Percentiles rank a stretch among this genome's conserved stretches.
phyloP scores from a whole-genome alignment of 1,140 invertebrate species.

The Ruditapes philippinarum region DNA sequence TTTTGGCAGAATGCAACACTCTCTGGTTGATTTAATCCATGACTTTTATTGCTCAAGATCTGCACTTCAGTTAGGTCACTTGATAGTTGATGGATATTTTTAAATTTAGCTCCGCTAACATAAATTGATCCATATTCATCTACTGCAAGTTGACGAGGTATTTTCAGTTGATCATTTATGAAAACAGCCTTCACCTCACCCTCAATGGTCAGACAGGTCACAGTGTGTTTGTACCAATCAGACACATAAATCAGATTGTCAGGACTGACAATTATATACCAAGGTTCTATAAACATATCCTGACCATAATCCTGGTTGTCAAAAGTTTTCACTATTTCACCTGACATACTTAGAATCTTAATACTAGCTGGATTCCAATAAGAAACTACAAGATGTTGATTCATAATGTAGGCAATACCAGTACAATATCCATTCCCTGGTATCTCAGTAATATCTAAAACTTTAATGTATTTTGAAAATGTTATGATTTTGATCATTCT shows the following conservation, averaged over 20 bases:
- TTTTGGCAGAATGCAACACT: constrained; percentile 1
- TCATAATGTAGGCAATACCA: neutral
- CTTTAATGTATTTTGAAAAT: neutral
- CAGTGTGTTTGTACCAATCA: neutral
- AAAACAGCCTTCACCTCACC: neutral
- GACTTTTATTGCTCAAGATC: neutral
- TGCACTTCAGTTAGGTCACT: neutral
- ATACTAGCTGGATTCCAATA: neutral
- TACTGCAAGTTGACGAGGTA: neutral
- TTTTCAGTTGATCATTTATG: neutral
- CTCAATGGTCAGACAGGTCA: neutral
- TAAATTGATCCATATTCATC: neutral
- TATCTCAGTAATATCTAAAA: neutral
- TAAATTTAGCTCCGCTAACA: neutral
- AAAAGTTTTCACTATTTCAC: neutral
- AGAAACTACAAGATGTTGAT: neutral
- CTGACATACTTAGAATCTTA: neutral
- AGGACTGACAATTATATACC: neutral
- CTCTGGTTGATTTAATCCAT: neutral
- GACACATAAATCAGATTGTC: constrained; percentile 13
- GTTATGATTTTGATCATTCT: neutral
- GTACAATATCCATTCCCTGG: neutral
- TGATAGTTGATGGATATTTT: constrained; percentile 25
- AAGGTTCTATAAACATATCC: neutral
- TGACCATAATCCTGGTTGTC: neutral